Evolutionary conservation across 2,797 vertebrate species (phyloP).

Genomic region (Propithecus perrieri): DNA sequence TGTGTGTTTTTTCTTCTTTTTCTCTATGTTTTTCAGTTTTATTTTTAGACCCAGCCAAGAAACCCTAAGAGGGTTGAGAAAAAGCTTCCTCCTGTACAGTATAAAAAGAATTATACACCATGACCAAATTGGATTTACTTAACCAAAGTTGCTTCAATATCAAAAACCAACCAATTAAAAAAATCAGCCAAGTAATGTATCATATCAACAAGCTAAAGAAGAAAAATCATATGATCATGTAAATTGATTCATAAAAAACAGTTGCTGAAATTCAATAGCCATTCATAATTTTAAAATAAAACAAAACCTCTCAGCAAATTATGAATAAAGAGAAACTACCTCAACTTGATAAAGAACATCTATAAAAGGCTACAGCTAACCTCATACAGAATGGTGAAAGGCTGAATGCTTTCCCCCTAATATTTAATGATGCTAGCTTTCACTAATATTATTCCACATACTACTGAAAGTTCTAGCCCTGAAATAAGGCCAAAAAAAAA

Average conservation of each 20-base stretch:
- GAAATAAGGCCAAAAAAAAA: neutral
- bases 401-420: neutral
- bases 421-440: neutral
- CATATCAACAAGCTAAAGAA: neutral
- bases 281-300: neutral
- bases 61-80: neutral
- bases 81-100: neutral
- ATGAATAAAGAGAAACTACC: neutral
- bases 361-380: neutral
- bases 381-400: neutral
- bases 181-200: neutral
- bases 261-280: slow-evolving; percentile 17
- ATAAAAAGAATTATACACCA: neutral
- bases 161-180: slow-evolving; percentile 12
- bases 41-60: neutral
- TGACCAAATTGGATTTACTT: neutral
- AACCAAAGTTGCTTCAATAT: neutral
- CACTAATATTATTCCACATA: neutral
- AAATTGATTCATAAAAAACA: slow-evolving; percentile 23
- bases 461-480: neutral
- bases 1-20: neutral
- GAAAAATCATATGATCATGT: slow-evolving; percentile 20
- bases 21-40: neutral
- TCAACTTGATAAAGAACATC: neutral
- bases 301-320: neutral